A percentile compares a stretch with the other conserved stretches of the same genome.
Evolutionary conservation across 2,888 invertebrate genomes (phyloP).

Genomic region (Fabriciana adippe): DNA sequence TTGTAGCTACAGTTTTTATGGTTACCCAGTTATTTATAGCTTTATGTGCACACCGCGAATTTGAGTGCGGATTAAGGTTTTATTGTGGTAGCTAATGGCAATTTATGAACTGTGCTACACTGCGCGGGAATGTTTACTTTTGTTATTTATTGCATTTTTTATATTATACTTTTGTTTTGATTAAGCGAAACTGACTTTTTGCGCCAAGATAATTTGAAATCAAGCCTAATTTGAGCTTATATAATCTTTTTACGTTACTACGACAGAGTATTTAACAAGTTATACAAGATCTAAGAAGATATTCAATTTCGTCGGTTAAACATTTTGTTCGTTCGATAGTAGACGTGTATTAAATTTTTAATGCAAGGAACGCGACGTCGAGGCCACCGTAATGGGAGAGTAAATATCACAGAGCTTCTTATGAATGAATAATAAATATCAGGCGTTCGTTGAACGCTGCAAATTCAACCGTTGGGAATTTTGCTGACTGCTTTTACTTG

Average conservation of each 20-base stretch:
- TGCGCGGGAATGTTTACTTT: slow-evolving; percentile 18
- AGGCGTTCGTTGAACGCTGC: slow-evolving; percentile 55
- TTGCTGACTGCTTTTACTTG: slow-evolving; percentile 33
- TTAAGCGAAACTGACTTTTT: neutral
- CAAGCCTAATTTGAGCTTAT: neutral
- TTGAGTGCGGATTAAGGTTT: slow-evolving; percentile 46
- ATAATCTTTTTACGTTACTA: neutral
- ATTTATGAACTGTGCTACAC: slow-evolving; percentile 29
- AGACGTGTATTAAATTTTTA: slow-evolving; percentile 68
- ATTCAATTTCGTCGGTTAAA: slow-evolving; percentile 19
- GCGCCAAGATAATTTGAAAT: neutral
- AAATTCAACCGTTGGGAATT: slow-evolving; percentile 57
- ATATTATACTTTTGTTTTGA: slow-evolving; percentile 6
- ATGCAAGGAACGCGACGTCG: slow-evolving; percentile 68
- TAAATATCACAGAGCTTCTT: slow-evolving; percentile 75
- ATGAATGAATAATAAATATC: slow-evolving; percentile 75
- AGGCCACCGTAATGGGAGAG: slow-evolving; percentile 71
- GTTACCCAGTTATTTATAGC: slow-evolving; percentile 49
- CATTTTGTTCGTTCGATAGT: slow-evolving; percentile 23
- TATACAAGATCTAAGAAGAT: neutral
- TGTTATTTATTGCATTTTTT: slow-evolving; percentile 18
- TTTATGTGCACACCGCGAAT: slow-evolving; percentile 44
- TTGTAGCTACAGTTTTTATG: slow-evolving; percentile 44
- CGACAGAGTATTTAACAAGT: neutral
- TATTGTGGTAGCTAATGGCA: slow-evolving; percentile 29